A percentile compares a stretch with the other conserved stretches of the same genome.
phyloP scores from a whole-genome alignment of 2,888 invertebrate genomes.

The Chalcis sispes region DNA sequence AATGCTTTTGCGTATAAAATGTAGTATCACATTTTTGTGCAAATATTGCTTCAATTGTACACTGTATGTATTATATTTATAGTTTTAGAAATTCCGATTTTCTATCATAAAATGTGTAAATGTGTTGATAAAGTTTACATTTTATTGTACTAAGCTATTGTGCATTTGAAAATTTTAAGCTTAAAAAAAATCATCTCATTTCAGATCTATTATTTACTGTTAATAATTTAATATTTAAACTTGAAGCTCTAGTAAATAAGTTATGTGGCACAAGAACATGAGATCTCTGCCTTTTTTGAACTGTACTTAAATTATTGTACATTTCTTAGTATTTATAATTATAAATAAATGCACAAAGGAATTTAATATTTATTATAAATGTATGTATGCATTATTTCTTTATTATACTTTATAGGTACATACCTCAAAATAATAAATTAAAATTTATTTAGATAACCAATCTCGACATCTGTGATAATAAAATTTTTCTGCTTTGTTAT shows the following conservation, averaged over 20 bases:
- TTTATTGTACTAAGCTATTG: slow-evolving; percentile 19
- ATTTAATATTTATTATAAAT: slow-evolving; percentile 9
- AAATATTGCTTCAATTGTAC: slow-evolving; percentile 26
- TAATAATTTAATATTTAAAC: slow-evolving; percentile 13
- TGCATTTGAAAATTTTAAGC: slow-evolving; percentile 9
- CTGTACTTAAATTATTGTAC: slow-evolving; percentile 33
- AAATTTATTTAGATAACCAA: slow-evolving; percentile 50
- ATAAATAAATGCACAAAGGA: slow-evolving; percentile 49
- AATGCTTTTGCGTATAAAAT: slow-evolving; percentile 37
- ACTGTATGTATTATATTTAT: slow-evolving; percentile 4
- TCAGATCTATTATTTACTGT: not conserved
- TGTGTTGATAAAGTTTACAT: slow-evolving; percentile 23
- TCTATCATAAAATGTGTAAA: slow-evolving; percentile 22
- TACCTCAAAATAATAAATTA: too few species aligned
- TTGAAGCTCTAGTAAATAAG: slow-evolving; percentile 19
- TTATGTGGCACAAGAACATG: slow-evolving; percentile 22
- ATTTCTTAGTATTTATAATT: slow-evolving; percentile 45
- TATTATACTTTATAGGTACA: slow-evolving; percentile 6
- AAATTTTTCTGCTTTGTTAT: slow-evolving; percentile 56
- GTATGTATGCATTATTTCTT: slow-evolving; percentile 1
- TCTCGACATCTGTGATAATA: slow-evolving; percentile 67
- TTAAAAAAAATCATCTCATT: slow-evolving; percentile 7
- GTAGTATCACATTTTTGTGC: slow-evolving; percentile 31
- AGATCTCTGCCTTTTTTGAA: slow-evolving; percentile 24
- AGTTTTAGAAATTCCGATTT: slow-evolving; percentile 31